Evolutionary conservation across 2,113 vertebrate genomes (phyloP), one percentile per base, ranked within the genome.

Genomic region (Sialia sialis): DNA sequence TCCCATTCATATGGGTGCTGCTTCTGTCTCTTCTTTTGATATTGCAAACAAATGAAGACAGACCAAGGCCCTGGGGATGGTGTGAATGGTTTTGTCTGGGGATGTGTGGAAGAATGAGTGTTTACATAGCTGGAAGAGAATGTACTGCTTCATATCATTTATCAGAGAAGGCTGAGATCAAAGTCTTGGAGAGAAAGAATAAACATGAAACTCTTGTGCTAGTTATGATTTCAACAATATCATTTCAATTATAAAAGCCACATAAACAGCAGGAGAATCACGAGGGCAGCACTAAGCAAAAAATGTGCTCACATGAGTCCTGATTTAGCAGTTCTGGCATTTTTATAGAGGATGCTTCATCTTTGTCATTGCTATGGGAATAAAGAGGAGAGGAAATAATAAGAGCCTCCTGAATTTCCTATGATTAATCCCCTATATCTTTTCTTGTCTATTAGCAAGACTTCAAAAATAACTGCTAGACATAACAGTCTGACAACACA

Each of bases 391-490:
- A 39, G 70, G 76, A 88, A 96, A 93, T 88, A 93, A 69, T 55
- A 95, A 92, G 48, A 90, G 41, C 41, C 60, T 93, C 64, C 56
- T 58, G 56, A 90, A 94, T 92, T 96, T 94, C 67, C 75, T 88
- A 90, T 92, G 79, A 96, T 95, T 95, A 94, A 88, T 92, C 67
- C 59, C 52, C 38, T 83, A 48, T 92, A 80, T 92, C 23, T 93
- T 92, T 88, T 88, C 75, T 92, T 90, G 83, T 74, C 88, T 96
- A 84, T 94, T 95, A 93, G 72, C 43, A 69, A 64, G 79, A 76
- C 76, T 95, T 95, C 90, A 94, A 95, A 95, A 95, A 93, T 90
- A 96, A 88, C 94, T 94, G 94, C 90, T 94, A 95, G 95, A 96
- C 88, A 80, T 90, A 93, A 92, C 74, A 92, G 83, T 90, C 83